Base-by-base conservation (phyloP, 2,113 vertebrate genomes). In the Tyrannus savana region DNA sequence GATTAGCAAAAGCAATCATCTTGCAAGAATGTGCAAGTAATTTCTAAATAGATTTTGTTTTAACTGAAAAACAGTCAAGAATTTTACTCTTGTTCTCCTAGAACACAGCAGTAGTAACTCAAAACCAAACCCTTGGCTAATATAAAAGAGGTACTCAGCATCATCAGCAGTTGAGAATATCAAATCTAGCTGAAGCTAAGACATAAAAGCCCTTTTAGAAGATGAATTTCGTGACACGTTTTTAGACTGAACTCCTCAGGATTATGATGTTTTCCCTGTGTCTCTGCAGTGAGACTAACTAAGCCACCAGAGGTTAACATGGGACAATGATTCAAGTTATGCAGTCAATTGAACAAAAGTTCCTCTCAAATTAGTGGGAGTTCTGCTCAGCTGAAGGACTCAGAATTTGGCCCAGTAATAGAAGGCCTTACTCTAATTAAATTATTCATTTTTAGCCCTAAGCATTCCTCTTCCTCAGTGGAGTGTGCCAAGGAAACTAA, bases 361-460 rank as follows among this genome's bases (percentile, higher is more conserved):
- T 92, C 63, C 23, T 89, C 75, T 90, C 63, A 46, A 82, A 82
- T 72, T 93, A 91, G 77, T 68, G 78, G 74, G 62, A 93, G 66
- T 90, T 94, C n/a, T 84, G 66, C 62, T 94, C 58, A 76, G 80
- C 55, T 84, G 81, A 97, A 47, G 63, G 55, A 82, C 46, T 69
- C 79, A 92, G 55, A 90, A 85, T 86, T 77, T 95, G 82, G 78
- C 37, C 88, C 46, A 69, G 37, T 78, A 76, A 76, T 63, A 89
- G 79, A 77, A 68, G 64, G 53, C 31, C 76, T 23, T 59, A 64
- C 55, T 91, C 46, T 64, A 93, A 92, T 90, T 72, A 91, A 92
- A 88, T 88, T 83, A 92, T 77, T 95, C 39, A 73, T 79, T 96
- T 96, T 94, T 94, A 93, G 85, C 94, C 85, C 56, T 56, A 69